Conservation (phyloP, 2,113 vertebrate genomes). For the Herpetotheres cachinnans region DNA sequence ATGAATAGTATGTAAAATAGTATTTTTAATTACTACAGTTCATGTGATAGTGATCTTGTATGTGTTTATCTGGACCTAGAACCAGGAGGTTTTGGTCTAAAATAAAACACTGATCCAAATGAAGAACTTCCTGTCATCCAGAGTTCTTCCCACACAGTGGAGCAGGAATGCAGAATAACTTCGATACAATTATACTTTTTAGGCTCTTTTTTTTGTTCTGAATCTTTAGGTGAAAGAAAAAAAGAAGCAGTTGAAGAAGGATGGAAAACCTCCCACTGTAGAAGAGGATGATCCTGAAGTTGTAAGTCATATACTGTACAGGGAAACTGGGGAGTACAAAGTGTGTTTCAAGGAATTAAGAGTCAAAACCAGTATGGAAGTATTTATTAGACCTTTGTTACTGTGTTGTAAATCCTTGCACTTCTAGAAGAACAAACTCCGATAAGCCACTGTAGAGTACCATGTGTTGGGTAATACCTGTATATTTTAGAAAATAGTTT, state of each 20-base stretch:
- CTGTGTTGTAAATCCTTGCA: background rate
- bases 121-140: background rate
- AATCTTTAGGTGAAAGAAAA: constrained; percentile 89
- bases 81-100: background rate
- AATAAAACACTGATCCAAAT: background rate
- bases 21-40: background rate
- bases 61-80: background rate
- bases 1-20: background rate
- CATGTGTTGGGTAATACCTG: background rate
- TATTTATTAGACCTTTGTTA: background rate
- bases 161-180: background rate
- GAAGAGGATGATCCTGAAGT: constrained; percentile 95
- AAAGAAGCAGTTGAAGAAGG: constrained; percentile 96
- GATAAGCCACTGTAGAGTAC: background rate
- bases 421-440: background rate
- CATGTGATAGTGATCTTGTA: background rate
- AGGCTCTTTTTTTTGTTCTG: background rate
- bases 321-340: background rate
- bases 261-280: constrained; percentile 84
- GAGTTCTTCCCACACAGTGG: background rate
- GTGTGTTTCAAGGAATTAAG: background rate
- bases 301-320: constrained; percentile 70
- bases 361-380: background rate
- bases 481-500: background rate
- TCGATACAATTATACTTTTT: background rate